A percentile compares a stretch with the other conserved stretches of the same genome.
Conservation (phyloP, 2,888 invertebrate genomes). For the Drosophila neonasuta region DNA sequence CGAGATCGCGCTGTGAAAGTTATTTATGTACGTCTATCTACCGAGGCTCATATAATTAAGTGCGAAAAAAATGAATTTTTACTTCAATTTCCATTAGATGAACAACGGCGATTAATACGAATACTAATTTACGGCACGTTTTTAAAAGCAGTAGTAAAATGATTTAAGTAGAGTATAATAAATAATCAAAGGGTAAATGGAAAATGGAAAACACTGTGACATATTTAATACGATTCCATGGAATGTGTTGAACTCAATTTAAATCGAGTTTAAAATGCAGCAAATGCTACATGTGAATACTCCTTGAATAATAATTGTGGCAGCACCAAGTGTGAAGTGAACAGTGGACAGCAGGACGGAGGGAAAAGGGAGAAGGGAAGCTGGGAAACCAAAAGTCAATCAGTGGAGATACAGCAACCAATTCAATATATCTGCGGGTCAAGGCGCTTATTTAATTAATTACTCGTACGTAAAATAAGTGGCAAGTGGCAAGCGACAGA, state of each 20-base stretch:
- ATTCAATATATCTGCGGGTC: conserved; percentile 69
- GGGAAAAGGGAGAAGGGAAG: not conserved
- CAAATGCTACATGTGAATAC: conserved; percentile 15
- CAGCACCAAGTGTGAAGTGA: conserved; percentile 2
- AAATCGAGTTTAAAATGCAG: conserved; percentile 46
- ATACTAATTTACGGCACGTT: not conserved
- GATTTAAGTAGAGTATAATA: conserved; percentile 15
- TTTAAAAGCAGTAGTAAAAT: not conserved
- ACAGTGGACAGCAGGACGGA: not conserved
- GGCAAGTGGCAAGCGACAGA: conserved; percentile 33
- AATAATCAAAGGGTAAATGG: conserved; percentile 28
- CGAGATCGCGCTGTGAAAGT: not conserved
- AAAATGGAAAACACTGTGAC: conserved; percentile 11
- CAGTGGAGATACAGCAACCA: conserved; percentile 59
- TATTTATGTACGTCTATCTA: not conserved
- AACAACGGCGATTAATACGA: not conserved
- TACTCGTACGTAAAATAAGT: conserved; percentile 60
- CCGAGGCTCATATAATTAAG: not conserved
- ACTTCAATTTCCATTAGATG: not conserved
- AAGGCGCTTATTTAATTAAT: conserved; percentile 77
- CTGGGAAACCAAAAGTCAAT: conserved; percentile 69
- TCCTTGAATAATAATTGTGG: conserved; percentile 57
- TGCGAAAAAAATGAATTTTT: not conserved
- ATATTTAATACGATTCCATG: conserved; percentile 40
- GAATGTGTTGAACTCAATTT: conserved; percentile 33